These are phyloP conservation scores for Galerucella pusilla DNA, from an alignment of 2,888 invertebrate genomes.

Conservation along the genomic window DNA sequence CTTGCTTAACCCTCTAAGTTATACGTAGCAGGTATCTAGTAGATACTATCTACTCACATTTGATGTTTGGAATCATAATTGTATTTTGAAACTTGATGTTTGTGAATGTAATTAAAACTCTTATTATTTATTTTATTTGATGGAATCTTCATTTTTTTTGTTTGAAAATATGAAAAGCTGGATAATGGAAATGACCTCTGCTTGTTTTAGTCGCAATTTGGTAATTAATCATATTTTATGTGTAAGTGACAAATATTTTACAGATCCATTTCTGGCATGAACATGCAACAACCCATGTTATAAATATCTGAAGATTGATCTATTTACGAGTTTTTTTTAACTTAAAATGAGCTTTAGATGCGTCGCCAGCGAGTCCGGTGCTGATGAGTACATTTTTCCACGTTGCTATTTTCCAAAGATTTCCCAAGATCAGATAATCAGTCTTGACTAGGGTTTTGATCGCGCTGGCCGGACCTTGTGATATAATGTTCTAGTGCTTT, in stretches of 20 bases:
- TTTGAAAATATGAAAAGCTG: not conserved
- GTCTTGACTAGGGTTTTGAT: conserved; percentile 50
- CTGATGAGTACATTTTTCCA: conserved; percentile 50
- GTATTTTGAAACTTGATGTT: too few relatives aligned
- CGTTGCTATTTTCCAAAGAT: conserved; percentile 50
- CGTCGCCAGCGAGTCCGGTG: conserved; percentile 20
- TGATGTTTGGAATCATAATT: too few relatives aligned
- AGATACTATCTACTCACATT: too few relatives aligned
- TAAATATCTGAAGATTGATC: conserved; percentile 15
- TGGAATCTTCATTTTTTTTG: not conserved
- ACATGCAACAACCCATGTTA: conserved; percentile 7
- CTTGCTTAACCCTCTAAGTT: too few relatives aligned
- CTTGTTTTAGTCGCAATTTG: not conserved
- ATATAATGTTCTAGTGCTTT: conserved; percentile 37
- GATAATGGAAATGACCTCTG: not conserved
- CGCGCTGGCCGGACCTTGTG: conserved; percentile 39
- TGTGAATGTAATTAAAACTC: not conserved
- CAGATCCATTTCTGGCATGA: conserved; percentile 19
- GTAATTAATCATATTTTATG: not conserved
- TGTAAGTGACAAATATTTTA: conserved; percentile 1
- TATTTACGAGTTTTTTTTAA: conserved; percentile 14
- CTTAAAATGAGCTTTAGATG: conserved; percentile 17
- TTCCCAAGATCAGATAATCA: conserved; percentile 48
- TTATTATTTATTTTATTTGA: too few relatives aligned
- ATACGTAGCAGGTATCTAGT: too few relatives aligned